A percentile compares a stretch with the other conserved stretches of the same genome.
Evolutionary conservation across 2,888 invertebrate genomes (phyloP).

Genomic region (Scaeva pyrastri): DNA sequence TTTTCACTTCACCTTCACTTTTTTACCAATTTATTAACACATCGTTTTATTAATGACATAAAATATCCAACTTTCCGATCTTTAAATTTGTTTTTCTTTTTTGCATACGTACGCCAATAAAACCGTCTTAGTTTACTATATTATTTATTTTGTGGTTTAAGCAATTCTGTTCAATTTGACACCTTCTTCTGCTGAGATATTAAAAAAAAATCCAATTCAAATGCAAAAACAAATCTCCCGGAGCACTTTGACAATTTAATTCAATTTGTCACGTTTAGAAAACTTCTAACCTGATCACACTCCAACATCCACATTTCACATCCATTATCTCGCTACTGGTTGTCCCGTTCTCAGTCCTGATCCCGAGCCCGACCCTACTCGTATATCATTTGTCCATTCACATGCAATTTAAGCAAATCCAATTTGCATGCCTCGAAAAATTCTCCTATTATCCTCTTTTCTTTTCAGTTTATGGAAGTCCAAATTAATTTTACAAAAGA

Average conservation of each 20-base stretch:
- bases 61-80: no score
- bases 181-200: no score
- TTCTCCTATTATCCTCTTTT: constrained; percentile 33
- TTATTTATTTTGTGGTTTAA: no score
- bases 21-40: no score
- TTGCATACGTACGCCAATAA: no score
- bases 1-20: no score
- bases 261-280: constrained; percentile 37
- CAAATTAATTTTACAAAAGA: constrained; percentile 46
- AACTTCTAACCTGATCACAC: constrained; percentile 22
- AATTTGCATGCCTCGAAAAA: constrained; percentile 26
- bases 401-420: constrained; percentile 20
- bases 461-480: constrained; percentile 12
- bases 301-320: background rate
- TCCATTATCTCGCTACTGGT: background rate
- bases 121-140: no score
- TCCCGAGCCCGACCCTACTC: no score
- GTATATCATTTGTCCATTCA: background rate
- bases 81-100: no score
- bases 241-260: constrained; percentile 19
- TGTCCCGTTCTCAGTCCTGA: background rate
- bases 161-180: no score
- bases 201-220: background rate
- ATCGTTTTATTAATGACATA: no score
- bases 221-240: no score